phyloP scores from a whole-genome alignment of 1,140 invertebrate species.

The Brachionus koreanus region DNA sequence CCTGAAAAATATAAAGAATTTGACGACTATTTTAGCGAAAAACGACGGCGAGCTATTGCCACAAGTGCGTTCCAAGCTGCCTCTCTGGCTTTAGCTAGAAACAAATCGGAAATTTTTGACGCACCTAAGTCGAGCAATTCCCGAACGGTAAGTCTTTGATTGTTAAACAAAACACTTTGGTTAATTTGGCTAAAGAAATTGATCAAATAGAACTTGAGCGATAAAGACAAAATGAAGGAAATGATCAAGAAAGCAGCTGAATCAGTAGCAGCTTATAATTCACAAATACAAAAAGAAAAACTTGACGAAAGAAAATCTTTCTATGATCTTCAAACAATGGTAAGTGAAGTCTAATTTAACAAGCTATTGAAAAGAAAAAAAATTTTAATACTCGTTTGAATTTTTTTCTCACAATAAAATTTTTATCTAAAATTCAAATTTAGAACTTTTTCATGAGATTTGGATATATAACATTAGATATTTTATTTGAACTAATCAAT shows the following conservation, averaged over 20 bases:
- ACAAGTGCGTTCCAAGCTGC: constrained; percentile 57
- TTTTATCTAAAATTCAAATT: too few species aligned
- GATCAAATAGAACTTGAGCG: constrained; percentile 51
- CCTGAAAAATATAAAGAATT: constrained; percentile 76
- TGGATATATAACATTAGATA: too few species aligned
- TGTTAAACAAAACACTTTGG: background rate
- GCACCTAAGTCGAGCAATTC: background rate
- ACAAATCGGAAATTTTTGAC: constrained; percentile 3
- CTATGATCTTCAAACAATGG: constrained; percentile 61
- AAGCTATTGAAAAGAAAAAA: too few species aligned
- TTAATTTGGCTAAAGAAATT: background rate
- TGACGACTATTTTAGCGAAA: constrained; percentile 57
- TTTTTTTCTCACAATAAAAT: too few species aligned
- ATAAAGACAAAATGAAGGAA: constrained; percentile 62
- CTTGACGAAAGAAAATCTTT: constrained; percentile 65
- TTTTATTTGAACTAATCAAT: too few species aligned
- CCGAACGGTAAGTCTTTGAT: background rate
- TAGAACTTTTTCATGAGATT: too few species aligned
- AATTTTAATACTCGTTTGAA: too few species aligned
- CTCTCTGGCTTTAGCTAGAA: background rate
- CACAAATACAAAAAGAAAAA: constrained; percentile 72
- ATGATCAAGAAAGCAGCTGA: constrained; percentile 78
- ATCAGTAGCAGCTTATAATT: constrained; percentile 82
- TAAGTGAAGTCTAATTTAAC: constrained; percentile 44
- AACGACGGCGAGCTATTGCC: constrained; percentile 59